A percentile compares a stretch with the other conserved stretches of the same genome.
These are phyloP conservation scores for Acleris literana DNA, from an alignment of 2,888 invertebrate species.

Conservation along the genomic window DNA sequence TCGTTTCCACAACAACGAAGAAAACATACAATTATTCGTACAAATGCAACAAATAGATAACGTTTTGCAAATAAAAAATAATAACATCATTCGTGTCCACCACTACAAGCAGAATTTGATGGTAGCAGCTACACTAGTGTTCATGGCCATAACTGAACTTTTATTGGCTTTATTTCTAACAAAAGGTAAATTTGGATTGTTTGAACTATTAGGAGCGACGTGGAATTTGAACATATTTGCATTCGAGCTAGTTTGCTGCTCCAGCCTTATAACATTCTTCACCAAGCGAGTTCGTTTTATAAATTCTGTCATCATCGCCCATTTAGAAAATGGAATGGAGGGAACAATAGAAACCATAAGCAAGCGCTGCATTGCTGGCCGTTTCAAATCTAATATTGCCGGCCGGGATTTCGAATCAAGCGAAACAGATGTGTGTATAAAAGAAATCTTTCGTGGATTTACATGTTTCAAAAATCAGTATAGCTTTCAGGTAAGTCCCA, in stretches of 20 bases:
- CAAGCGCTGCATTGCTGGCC: slow-evolving; percentile 22
- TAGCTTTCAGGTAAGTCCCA: slow-evolving; percentile 42
- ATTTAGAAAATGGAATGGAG: slow-evolving; percentile 42
- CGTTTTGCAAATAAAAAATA: slow-evolving; percentile 6
- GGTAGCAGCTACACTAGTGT: neutral
- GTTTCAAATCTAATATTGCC: slow-evolving; percentile 40
- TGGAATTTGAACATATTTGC: slow-evolving; percentile 3
- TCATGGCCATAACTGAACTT: slow-evolving; percentile 2
- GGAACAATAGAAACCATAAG: neutral
- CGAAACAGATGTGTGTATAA: slow-evolving; percentile 45
- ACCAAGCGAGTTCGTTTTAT: slow-evolving; percentile 53
- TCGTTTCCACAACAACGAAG: slow-evolving; percentile 8
- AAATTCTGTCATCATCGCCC: slow-evolving; percentile 58
- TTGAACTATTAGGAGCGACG: neutral
- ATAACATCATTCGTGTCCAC: neutral
- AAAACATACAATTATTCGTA: slow-evolving; percentile 15
- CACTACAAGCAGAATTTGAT: slow-evolving; percentile 20
- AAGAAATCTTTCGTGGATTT: slow-evolving; percentile 45
- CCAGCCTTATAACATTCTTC: slow-evolving; percentile 56
- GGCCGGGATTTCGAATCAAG: slow-evolving; percentile 44
- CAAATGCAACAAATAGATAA: slow-evolving; percentile 17
- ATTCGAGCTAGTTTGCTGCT: slow-evolving; percentile 46
- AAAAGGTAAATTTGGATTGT: neutral
- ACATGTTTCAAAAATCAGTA: slow-evolving; percentile 45
- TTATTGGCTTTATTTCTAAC: slow-evolving; percentile 23